Base-by-base conservation (phyloP, 2,797 vertebrate species). In the Gila robusta region DNA sequence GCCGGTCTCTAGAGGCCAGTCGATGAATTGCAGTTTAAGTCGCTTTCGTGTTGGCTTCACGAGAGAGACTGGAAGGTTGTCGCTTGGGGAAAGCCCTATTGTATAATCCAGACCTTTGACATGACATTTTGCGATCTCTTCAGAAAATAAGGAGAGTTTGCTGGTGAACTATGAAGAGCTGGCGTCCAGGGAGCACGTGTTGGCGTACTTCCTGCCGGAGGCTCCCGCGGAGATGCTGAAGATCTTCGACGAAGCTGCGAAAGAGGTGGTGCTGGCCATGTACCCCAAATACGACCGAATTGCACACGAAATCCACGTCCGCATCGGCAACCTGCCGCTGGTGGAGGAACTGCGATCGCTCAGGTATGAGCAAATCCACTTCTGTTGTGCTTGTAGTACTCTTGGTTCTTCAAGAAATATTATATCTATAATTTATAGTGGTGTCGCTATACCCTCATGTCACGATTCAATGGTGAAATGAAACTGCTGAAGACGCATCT, bases 271-370 rank as follows among this genome's bases (percentile, higher is more conserved):
- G 62, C 89, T 99, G 82, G 97, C 97, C 89, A 99, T 99, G 98
- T 99, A 98, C 90, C 98, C 98, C 7, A 99, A 99, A 89, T 99
- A 99, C 0, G 96, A 98, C 89, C 97, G 98, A 11, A 99, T 99
- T 7, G 95, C 97, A 77, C 96, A 96, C n/a, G 97, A 97, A 90
- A 97, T 99, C 92, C 97, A 99, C 0, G 97, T 98, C 83, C 97
- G 98, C 7, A 98, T 99, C 90, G 98, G 97, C 67, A 98, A 97
- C 92, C 95, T 99, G 78, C 98, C 98, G 0, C 94, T 99, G 70
- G 98, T 99, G 5, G 98, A 99, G 89, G 98, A 99, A 88, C 94
- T 99, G 85, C 96, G 98, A 3, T 98, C 98, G 0, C 96, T 99
- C 88, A 95, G 98, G 98, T 99, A 82, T 88, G 88, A n/a, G 21